Evolutionary conservation across 2,113 vertebrate species (phyloP).

Genomic region (Trochalopteron elliotii): DNA sequence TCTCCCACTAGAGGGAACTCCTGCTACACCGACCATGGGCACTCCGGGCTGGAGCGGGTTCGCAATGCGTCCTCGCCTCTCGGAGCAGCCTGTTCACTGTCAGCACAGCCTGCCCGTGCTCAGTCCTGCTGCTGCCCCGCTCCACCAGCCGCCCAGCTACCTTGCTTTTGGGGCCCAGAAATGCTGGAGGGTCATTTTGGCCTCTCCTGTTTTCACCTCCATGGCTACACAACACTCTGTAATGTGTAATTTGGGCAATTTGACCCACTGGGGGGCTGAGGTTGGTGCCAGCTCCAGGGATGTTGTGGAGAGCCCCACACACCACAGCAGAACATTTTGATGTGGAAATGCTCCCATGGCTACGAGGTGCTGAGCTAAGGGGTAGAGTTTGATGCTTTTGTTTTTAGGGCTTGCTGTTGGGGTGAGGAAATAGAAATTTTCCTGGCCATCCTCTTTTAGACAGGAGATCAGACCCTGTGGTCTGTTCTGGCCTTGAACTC

Average conservation of each 20-base stretch:
- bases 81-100: neutral
- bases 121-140: neutral
- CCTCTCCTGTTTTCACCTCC: neutral
- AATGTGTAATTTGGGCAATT: neutral
- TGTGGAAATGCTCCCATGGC: neutral
- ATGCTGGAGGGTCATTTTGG: neutral
- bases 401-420: neutral
- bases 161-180: neutral
- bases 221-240: neutral
- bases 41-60: neutral
- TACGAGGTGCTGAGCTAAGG: neutral
- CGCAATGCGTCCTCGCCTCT: neutral
- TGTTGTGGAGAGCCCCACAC: neutral
- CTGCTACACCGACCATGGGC: neutral
- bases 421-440: neutral
- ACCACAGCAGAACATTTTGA: neutral
- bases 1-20: conserved; percentile 61
- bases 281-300: neutral
- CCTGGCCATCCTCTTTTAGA: neutral
- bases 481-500: neutral
- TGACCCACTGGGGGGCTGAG: neutral
- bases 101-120: neutral
- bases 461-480: neutral
- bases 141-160: neutral
- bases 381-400: neutral